These are phyloP conservation scores for Apodemus agrarius DNA, from an alignment of 2,797 vertebrate genomes.

Conservation along the genomic window DNA sequence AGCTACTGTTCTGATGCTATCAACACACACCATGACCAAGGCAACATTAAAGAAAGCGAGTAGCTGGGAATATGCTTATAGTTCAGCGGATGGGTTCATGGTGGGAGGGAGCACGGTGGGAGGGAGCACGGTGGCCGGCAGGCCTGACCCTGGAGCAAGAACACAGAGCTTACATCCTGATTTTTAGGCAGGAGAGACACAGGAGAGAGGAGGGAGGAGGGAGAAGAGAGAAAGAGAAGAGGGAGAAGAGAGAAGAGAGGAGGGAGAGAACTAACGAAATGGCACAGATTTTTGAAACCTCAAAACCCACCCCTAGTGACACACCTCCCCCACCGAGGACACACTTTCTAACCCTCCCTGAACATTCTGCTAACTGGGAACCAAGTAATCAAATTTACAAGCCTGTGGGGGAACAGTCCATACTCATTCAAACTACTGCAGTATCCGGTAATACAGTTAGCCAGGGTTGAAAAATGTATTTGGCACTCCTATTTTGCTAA, in stretches of 20 bases:
- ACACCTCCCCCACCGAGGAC: background rate
- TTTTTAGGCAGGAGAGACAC: background rate
- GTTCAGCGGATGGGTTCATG: background rate
- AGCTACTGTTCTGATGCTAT: background rate
- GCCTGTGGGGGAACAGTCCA: no score
- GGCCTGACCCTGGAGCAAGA: background rate
- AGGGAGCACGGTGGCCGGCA: background rate
- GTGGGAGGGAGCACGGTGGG: rapidly evolving
- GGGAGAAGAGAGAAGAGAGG: background rate
- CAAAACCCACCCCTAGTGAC: background rate
- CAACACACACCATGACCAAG: background rate
- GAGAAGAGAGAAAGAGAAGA: background rate
- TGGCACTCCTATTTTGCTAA: background rate
- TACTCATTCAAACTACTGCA: background rate
- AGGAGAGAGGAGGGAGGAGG: no score
- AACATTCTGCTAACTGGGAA: background rate
- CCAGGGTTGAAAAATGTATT: background rate
- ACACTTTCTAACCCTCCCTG: background rate
- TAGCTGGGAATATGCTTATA: background rate
- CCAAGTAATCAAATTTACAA: background rate
- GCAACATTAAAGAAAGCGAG: background rate
- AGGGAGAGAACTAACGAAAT: background rate
- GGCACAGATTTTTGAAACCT: background rate
- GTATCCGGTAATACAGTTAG: background rate
- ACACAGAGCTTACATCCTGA: background rate